Percentiles rank a stretch among this genome's conserved stretches.
Evolutionary conservation across 2,797 vertebrate genomes (phyloP).

Genomic region (Molossus alvarezi): DNA sequence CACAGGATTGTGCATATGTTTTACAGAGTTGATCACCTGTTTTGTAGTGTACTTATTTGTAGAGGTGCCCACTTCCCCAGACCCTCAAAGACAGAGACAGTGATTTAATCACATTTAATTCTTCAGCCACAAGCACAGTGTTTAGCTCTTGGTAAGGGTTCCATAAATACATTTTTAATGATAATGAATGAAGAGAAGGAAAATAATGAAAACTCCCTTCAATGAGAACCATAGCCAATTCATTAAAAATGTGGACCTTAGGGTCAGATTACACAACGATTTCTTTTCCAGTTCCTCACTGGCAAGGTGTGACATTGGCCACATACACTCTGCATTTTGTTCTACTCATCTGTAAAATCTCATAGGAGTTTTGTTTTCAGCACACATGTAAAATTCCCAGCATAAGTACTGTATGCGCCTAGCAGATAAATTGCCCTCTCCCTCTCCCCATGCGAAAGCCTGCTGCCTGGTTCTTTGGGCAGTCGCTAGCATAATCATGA

Average conservation of each 20-base stretch:
- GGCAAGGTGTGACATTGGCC: not conserved
- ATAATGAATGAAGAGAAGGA: not conserved
- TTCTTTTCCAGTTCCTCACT: not conserved
- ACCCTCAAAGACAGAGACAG: not conserved
- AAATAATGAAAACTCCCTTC: not conserved
- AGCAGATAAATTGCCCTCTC: not conserved
- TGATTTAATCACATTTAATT: conserved; percentile 48
- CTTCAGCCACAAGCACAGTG: not conserved
- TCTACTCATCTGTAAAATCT: not conserved
- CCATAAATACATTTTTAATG: conserved; percentile 31
- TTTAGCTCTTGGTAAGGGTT: not conserved
- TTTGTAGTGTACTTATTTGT: not conserved
- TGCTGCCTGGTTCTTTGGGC: not conserved
- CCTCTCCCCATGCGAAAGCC: not conserved
- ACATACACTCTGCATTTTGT: not conserved
- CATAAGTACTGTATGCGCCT: not conserved
- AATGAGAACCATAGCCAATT: not conserved
- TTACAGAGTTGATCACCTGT: not conserved
- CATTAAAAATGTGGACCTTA: not conserved
- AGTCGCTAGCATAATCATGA: not conserved
- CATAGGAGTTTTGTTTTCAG: not conserved
- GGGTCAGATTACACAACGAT: not conserved
- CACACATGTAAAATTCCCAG: not conserved
- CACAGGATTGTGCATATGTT: not conserved
- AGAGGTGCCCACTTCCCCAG: not conserved